Evolutionary conservation across 2,888 invertebrate genomes (phyloP).

Genomic region (Agrenia bidenticulata): DNA sequence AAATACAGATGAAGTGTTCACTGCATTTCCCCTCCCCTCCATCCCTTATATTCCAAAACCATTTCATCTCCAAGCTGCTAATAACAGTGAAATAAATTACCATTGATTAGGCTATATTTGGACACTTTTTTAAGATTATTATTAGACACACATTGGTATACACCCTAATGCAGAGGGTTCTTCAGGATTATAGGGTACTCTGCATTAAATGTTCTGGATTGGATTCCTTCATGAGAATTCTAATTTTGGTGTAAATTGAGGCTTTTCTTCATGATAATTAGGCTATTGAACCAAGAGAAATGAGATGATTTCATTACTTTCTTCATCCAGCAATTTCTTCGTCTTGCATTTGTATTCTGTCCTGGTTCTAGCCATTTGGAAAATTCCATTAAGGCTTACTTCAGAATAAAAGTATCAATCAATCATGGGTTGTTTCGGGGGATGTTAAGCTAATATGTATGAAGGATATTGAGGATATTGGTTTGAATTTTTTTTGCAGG

Average conservation of each 20-base stretch:
- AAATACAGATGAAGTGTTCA: too few relatives aligned
- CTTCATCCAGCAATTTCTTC: not conserved
- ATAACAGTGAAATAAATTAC: constrained; percentile 11
- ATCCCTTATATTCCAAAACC: too few relatives aligned
- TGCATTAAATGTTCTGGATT: not conserved
- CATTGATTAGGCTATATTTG: constrained; percentile 5
- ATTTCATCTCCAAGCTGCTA: not conserved
- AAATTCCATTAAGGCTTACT: too few relatives aligned
- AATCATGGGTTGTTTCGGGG: too few relatives aligned
- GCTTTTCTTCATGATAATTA: constrained; percentile 10
- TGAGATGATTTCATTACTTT: constrained; percentile 9
- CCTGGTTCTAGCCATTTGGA: not conserved
- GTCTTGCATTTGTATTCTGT: not conserved
- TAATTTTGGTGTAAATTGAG: constrained; percentile 2
- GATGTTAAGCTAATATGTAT: not conserved
- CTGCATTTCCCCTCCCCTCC: too few relatives aligned
- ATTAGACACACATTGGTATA: not conserved
- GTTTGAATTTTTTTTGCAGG: constrained; percentile 38
- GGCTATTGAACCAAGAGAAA: not conserved
- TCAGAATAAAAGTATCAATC: too few relatives aligned
- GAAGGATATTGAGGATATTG: constrained; percentile 8
- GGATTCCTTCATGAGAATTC: too few relatives aligned
- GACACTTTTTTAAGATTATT: constrained; percentile 5
- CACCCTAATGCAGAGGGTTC: not conserved
- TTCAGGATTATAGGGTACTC: not conserved